phyloP scores from a whole-genome alignment of 2,113 vertebrate species.

The Pontoporia blainvillei region DNA sequence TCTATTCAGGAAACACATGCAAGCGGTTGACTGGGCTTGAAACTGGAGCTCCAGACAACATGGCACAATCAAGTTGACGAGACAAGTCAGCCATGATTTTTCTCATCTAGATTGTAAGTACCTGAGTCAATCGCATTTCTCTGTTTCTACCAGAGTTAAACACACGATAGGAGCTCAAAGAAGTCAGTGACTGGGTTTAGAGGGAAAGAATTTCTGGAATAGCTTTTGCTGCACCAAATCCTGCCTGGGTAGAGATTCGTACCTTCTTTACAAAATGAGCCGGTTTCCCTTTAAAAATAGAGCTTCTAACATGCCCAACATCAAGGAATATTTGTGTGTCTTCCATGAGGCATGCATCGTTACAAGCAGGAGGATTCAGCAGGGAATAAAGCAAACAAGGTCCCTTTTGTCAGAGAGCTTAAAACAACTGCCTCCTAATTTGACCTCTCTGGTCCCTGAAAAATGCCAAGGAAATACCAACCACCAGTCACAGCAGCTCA shows the following conservation, averaged over 20 bases:
- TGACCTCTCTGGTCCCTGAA: not conserved
- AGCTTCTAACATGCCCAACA: not conserved
- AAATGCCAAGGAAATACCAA: not conserved
- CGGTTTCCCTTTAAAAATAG: not conserved
- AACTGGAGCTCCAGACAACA: not conserved
- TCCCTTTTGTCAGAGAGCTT: slow-evolving; percentile 16
- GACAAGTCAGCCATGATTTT: not conserved
- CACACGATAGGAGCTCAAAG: not conserved
- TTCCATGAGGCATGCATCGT: not conserved
- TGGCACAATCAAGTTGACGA: rapidly evolving
- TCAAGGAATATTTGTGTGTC: not conserved
- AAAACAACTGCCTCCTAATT: not conserved
- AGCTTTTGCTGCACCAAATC: not conserved
- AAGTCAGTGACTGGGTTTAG: not conserved
- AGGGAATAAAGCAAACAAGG: slow-evolving; percentile 11
- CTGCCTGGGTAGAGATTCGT: not conserved
- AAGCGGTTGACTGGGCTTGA: not conserved
- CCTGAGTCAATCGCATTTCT: not conserved
- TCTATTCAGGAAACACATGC: not conserved
- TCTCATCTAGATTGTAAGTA: rapidly evolving
- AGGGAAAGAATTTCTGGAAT: not conserved
- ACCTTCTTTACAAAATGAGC: not conserved
- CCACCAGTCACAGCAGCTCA: rapidly evolving
- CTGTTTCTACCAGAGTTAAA: not conserved
- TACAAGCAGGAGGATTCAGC: not conserved